Base-by-base conservation (phyloP, 2,888 invertebrate species). In the Dicyrtomina minuta region DNA sequence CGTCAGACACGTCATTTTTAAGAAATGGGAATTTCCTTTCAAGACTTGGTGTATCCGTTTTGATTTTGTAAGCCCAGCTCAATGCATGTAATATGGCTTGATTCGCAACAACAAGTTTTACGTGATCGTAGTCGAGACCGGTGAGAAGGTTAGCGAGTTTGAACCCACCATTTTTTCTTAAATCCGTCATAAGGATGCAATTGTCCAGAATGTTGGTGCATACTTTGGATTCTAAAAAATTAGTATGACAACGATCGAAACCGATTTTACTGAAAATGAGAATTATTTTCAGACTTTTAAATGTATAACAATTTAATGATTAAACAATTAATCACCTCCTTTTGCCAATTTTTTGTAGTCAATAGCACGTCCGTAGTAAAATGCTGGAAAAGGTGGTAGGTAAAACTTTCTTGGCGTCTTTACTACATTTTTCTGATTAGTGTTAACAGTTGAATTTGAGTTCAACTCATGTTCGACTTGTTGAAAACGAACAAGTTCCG, bases 141-240 rank as follows among this genome's bases (percentile, higher is more conserved):
- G 41, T n/a, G 60, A 68, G 53, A n/a, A 60, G 60, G 20, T 68
- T 53, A 2, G 55, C 55, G 15, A 68, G 41, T 3, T 41, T 13
- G 17, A 53, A 68, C 0, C 22, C 6, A 0, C 60, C 60, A 15
- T 24, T 33, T 22, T 59, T 60, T 24, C 68, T 2, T 1, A 68
- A n/a, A 26, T 68, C 68, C 39, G 68, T 41, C 68, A 68, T 68
- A 24, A 68, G 26, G 13, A 68, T 51, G 33, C 68, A 60, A n/a
- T n/a, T n/a, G n/a, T 60, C 60, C 24, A 68, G 12, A 1, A 41
- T 33, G 1, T 51, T 13, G 3, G n/a, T 12, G 12, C 24, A 55
- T 8, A 26, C 5, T 55, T 24, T 26, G 24, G 24, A 17, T 15
- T 51, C 51, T 51, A 51, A 8, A 33, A 33, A 33, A n/a, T n/a